Conservation (phyloP, 2,888 invertebrate genomes). For the Tortricodes alternella region DNA sequence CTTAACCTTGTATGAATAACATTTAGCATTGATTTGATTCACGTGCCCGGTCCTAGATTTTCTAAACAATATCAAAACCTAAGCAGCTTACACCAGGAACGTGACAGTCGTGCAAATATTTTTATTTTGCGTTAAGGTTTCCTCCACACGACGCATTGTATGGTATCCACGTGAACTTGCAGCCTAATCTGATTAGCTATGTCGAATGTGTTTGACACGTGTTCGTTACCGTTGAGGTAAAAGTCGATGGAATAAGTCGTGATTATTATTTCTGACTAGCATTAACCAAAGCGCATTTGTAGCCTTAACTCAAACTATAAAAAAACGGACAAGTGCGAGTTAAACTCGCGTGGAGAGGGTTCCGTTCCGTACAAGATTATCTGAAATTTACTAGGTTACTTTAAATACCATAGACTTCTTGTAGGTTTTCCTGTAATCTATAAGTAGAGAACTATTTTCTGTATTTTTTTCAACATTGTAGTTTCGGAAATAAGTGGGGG, state of each 20-base stretch:
- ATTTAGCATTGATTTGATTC: background rate
- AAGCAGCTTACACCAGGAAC: background rate
- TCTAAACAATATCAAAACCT: background rate
- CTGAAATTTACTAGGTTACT: too few species aligned
- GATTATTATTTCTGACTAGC: conserved; percentile 1
- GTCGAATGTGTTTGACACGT: background rate
- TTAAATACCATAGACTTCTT: too few species aligned
- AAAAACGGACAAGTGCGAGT: too few species aligned
- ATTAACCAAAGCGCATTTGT: too few species aligned
- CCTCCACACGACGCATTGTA: background rate
- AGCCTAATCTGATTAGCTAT: background rate
- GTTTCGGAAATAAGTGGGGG: too few species aligned
- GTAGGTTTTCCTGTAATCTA: too few species aligned
- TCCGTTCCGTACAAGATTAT: too few species aligned
- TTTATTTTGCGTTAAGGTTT: conserved; percentile 5
- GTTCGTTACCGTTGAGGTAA: background rate
- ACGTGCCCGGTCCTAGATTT: background rate
- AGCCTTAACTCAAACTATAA: too few species aligned
- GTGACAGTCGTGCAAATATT: conserved; percentile 1
- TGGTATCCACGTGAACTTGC: background rate
- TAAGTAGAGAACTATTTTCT: too few species aligned
- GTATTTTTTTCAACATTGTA: too few species aligned
- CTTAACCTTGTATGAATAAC: background rate
- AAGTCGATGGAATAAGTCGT: background rate
- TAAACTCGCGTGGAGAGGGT: too few species aligned